A percentile compares a stretch with the other conserved stretches of the same genome.
phyloP scores from a whole-genome alignment of 2,888 invertebrate species.

The Saturnia pavonia region DNA sequence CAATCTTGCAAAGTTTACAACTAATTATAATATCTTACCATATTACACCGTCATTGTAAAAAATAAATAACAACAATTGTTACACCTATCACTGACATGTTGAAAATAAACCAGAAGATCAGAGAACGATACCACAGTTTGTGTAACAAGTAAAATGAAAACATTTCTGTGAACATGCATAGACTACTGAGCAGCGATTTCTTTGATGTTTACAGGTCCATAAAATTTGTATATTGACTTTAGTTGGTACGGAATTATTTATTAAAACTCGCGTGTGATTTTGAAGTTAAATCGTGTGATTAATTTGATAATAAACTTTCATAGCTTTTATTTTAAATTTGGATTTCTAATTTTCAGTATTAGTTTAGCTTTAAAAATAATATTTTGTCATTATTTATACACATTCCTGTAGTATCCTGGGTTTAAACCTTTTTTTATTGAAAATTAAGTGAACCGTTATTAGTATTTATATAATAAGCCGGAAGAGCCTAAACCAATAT shows the following conservation, averaged over 20 bases:
- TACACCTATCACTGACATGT: conserved; percentile 17
- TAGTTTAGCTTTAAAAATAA: not conserved
- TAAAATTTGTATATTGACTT: conserved; percentile 39
- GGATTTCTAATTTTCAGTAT: not conserved
- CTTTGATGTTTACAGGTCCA: conserved; percentile 52
- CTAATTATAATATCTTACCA: too few relatives aligned
- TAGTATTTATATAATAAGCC: too few relatives aligned
- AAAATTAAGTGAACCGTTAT: too few relatives aligned
- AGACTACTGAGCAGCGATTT: conserved; percentile 27
- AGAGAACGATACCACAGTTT: conserved; percentile 37
- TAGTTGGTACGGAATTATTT: conserved; percentile 34
- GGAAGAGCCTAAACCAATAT: too few relatives aligned
- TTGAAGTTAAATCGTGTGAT: not conserved
- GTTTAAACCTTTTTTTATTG: too few relatives aligned
- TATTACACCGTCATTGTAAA: too few relatives aligned
- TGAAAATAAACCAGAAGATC: conserved; percentile 46
- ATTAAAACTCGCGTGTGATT: conserved; percentile 3
- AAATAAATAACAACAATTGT: conserved; percentile 5
- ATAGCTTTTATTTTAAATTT: not conserved
- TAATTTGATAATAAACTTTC: not conserved
- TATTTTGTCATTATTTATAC: too few relatives aligned
- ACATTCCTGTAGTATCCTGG: not conserved
- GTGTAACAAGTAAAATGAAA: conserved; percentile 31
- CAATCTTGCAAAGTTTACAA: too few relatives aligned
- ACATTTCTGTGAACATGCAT: conserved; percentile 44